These are phyloP conservation scores for Thryonomys swinderianus DNA, from an alignment of 2,113 vertebrate species.

Conservation along the genomic window DNA sequence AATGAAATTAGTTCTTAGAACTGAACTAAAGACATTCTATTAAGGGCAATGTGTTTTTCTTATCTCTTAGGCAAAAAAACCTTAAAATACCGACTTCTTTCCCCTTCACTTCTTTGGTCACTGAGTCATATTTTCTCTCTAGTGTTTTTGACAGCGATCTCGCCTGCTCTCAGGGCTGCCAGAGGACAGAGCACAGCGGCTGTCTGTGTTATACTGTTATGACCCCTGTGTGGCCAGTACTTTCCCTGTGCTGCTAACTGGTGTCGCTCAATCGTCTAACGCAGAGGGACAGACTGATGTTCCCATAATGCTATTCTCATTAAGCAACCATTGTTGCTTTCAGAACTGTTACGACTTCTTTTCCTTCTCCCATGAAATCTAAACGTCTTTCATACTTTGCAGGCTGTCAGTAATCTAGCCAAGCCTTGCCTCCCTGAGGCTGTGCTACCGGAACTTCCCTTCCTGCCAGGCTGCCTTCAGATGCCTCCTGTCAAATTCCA, in stretches of 20 bases:
- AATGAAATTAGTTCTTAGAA: slow-evolving; percentile 74
- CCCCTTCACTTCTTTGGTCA: slow-evolving; percentile 56
- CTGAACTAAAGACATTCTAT: slow-evolving; percentile 70
- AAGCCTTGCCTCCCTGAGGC: neutral
- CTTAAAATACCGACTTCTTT: slow-evolving; percentile 61
- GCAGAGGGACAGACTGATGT: neutral
- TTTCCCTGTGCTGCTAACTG: neutral
- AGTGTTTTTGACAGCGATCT: neutral
- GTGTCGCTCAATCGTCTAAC: neutral
- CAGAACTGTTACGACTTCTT: neutral
- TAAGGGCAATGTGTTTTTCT: slow-evolving; percentile 51
- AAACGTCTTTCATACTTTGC: neutral
- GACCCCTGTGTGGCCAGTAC: neutral
- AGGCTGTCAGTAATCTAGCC: neutral
- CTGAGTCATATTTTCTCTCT: neutral
- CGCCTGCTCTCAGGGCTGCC: neutral
- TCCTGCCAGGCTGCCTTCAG: neutral
- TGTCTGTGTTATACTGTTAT: neutral
- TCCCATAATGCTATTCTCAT: neutral
- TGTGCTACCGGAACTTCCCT: neutral
- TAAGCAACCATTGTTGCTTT: neutral
- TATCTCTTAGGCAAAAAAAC: slow-evolving; percentile 55
- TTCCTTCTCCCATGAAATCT: neutral
- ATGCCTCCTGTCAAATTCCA: neutral
- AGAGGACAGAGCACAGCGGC: neutral